These are phyloP conservation scores for Lobophora halterata DNA, from an alignment of 2,888 invertebrate genomes.

Conservation along the genomic window DNA sequence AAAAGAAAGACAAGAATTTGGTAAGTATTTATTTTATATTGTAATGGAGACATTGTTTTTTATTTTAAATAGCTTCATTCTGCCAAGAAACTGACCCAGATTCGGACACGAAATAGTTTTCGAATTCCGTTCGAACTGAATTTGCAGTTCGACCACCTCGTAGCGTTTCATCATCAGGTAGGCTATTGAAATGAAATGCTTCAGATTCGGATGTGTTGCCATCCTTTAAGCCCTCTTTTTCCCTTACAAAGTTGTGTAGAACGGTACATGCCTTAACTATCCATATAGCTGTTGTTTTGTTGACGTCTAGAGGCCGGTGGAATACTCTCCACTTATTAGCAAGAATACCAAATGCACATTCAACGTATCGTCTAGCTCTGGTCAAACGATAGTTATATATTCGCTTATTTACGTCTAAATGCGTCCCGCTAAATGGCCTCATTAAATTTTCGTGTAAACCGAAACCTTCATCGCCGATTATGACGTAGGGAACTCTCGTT, in stretches of 20 bases:
- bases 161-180: slow-evolving; percentile 20
- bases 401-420: slow-evolving; percentile 23
- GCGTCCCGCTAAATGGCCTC: slow-evolving; percentile 23
- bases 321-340: slow-evolving; percentile 46
- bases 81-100: slow-evolving; percentile 22
- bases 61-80: slow-evolving; percentile 22
- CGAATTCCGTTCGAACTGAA: slow-evolving; percentile 24
- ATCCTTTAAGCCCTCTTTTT: slow-evolving; percentile 18
- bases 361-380: slow-evolving; percentile 30
- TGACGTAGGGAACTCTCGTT: slow-evolving; percentile 13
- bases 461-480: slow-evolving; percentile 27
- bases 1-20: slow-evolving; percentile 11
- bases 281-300: slow-evolving; percentile 31
- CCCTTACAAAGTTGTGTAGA: slow-evolving; percentile 29
- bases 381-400: slow-evolving; percentile 32
- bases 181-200: slow-evolving; percentile 19
- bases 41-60: slow-evolving; percentile 1
- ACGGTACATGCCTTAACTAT: slow-evolving; percentile 38
- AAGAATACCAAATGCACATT: slow-evolving; percentile 31
- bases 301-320: slow-evolving; percentile 38
- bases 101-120: slow-evolving; percentile 24
- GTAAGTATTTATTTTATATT: slow-evolving; percentile 9
- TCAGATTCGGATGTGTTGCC: slow-evolving; percentile 21
- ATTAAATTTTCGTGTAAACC: slow-evolving; percentile 22
- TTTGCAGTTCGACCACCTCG: slow-evolving; percentile 23